phyloP scores from a whole-genome alignment of 2,888 invertebrate genomes.

The Nemotelus pantherinus region DNA sequence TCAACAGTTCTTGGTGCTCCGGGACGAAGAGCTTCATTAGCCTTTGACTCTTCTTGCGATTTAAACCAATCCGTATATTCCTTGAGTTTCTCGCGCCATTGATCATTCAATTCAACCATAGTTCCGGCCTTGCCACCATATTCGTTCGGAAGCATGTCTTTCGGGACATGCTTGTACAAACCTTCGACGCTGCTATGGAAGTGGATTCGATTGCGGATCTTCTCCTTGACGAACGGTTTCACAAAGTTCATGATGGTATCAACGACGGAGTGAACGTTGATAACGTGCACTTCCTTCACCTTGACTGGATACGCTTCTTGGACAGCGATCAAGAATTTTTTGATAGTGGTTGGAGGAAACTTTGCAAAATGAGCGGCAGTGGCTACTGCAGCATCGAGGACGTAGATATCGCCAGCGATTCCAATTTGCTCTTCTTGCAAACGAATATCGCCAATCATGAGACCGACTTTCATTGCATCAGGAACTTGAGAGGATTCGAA shows the following conservation, averaged over 20 bases:
- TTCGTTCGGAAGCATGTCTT: constrained; percentile 81
- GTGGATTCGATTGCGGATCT: constrained; percentile 83
- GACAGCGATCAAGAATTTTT: constrained; percentile 86
- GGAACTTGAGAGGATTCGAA: constrained; percentile 76
- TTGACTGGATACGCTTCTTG: constrained; percentile 91
- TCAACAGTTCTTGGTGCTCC: constrained; percentile 87
- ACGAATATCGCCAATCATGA: constrained; percentile 87
- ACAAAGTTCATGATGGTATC: constrained; percentile 87
- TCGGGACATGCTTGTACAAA: constrained; percentile 80
- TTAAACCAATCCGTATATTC: constrained; percentile 84
- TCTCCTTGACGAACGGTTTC: constrained; percentile 87
- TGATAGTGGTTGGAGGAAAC: constrained; percentile 82
- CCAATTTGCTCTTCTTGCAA: constrained; percentile 80
- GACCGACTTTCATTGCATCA: constrained; percentile 81
- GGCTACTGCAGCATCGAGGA: constrained; percentile 81
- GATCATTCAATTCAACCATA: constrained; percentile 75
- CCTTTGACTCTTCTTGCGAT: constrained; percentile 79
- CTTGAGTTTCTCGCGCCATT: constrained; percentile 82
- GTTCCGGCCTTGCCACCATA: constrained; percentile 84
- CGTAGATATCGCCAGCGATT: constrained; percentile 85
- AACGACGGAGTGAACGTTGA: constrained; percentile 84
- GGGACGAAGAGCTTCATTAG: constrained; percentile 82
- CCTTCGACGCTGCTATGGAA: constrained; percentile 80
- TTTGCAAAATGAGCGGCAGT: constrained; percentile 85
- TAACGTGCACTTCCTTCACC: constrained; percentile 85